Evolutionary conservation across 2,113 vertebrate genomes (phyloP).

Genomic region (Hemichromis elongatus): DNA sequence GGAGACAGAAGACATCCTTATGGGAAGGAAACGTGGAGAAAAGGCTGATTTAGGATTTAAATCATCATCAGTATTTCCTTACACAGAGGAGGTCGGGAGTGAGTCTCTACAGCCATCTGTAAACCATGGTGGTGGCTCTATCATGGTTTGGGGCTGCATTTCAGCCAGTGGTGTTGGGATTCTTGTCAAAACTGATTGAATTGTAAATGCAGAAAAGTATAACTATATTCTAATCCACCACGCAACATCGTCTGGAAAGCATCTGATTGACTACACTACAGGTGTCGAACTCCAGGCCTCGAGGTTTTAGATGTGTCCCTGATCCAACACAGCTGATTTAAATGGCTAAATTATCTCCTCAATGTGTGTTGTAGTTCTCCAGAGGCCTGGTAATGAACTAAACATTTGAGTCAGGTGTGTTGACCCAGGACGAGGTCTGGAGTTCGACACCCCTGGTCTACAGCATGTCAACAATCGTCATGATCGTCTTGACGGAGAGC

Average conservation of each 20-base stretch:
- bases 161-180: background rate
- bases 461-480: too few species aligned
- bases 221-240: fast-evolving
- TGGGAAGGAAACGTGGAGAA: background rate
- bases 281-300: too few species aligned
- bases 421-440: too few species aligned
- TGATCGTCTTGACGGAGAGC: too few species aligned
- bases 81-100: fast-evolving
- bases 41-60: background rate
- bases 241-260: background rate
- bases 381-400: too few species aligned
- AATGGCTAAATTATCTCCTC: too few species aligned
- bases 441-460: too few species aligned
- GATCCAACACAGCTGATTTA: too few species aligned
- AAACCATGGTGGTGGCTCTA: background rate
- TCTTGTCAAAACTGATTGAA: background rate
- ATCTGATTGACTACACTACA: background rate
- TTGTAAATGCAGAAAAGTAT: background rate
- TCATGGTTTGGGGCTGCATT: background rate
- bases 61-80: fast-evolving
- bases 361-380: too few species aligned
- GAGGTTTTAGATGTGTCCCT: too few species aligned
- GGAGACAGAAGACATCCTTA: background rate
- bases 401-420: too few species aligned
- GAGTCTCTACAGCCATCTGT: background rate